phyloP scores from a whole-genome alignment of 2,113 vertebrate genomes.

The Pomatorhinus ruficollis region DNA sequence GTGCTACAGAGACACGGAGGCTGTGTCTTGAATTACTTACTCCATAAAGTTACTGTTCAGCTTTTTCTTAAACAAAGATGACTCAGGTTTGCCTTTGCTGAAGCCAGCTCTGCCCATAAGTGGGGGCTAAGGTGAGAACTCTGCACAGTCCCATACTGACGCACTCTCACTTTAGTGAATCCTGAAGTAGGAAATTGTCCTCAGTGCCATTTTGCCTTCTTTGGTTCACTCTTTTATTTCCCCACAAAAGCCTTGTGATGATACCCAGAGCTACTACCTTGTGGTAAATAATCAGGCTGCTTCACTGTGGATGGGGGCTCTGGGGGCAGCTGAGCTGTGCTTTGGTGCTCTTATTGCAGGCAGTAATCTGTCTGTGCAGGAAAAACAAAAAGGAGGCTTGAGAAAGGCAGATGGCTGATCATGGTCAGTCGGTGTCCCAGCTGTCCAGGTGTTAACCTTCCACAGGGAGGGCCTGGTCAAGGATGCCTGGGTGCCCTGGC shows the following conservation, averaged over 20 bases:
- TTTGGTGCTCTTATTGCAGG: background rate
- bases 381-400: background rate
- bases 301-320: rapidly evolving
- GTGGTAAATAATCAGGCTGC: background rate
- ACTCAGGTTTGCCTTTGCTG: background rate
- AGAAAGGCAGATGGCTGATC: background rate
- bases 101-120: background rate
- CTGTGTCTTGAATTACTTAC: background rate
- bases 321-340: background rate
- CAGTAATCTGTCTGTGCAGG: rapidly evolving
- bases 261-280: background rate
- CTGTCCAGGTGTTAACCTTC: background rate
- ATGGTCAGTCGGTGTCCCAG: background rate
- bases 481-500: background rate
- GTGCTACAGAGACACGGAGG: background rate
- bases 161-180: background rate
- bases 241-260: background rate
- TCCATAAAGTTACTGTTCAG: background rate
- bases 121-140: background rate
- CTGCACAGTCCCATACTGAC: rapidly evolving
- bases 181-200: background rate
- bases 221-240: background rate
- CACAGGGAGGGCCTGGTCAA: rapidly evolving
- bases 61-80: background rate
- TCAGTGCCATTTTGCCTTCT: background rate